These are phyloP conservation scores for Nyctibius bracteatus DNA, from an alignment of 2,113 vertebrate genomes.

Conservation along the genomic window DNA sequence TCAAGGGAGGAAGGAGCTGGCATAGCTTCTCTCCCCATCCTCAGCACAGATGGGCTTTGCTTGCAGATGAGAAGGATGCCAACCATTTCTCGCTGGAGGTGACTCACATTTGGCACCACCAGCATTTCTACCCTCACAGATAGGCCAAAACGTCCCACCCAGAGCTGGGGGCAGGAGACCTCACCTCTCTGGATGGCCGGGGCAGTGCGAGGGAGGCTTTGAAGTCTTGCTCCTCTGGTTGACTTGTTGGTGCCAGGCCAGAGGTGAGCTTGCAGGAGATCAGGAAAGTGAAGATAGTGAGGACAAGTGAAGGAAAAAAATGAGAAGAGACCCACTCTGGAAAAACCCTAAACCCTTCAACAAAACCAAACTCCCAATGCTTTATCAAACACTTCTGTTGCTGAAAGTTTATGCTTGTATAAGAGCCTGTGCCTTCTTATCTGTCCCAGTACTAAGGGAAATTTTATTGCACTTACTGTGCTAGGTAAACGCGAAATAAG, in stretches of 20 bases:
- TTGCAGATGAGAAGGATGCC: background rate
- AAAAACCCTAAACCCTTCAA: background rate
- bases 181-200: background rate
- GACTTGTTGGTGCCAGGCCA: background rate
- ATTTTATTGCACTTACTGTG: background rate
- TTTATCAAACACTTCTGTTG: background rate
- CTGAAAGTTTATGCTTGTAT: background rate
- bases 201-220: accelerated
- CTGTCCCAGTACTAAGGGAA: background rate
- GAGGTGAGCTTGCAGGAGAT: background rate
- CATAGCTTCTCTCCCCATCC: background rate
- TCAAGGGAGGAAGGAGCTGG: background rate
- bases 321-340: accelerated
- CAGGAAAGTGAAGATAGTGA: background rate
- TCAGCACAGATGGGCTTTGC: background rate
- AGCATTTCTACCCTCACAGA: background rate
- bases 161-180: background rate
- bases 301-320: background rate
- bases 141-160: background rate
- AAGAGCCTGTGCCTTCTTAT: background rate
- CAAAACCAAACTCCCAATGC: background rate
- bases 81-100: background rate
- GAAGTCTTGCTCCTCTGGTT: background rate
- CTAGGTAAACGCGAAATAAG: background rate
- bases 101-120: background rate